Base-by-base conservation (phyloP, 2,888 invertebrate genomes). In the Schrankia costaestrigalis region DNA sequence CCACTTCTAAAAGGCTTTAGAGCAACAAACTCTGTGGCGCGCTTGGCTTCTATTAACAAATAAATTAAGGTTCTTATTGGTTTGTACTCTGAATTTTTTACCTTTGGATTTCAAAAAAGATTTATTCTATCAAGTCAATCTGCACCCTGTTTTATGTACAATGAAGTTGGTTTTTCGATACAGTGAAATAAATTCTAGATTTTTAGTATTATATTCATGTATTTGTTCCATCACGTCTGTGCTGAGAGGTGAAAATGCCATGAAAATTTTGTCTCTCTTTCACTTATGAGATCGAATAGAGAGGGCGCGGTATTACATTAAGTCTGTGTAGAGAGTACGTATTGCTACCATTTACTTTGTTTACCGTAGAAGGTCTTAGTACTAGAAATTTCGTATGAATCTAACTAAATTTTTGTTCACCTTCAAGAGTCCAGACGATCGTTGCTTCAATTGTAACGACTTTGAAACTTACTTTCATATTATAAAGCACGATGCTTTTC, bases 201-300 rank as follows among this genome's bases (percentile, higher is more conserved):
- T 84, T 73, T 79, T 73, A 78, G 76, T 78, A 80, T 81, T 78
- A 82, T 83, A 82, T 83, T 85, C 84, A 83, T 84, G 78, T 84
- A 76, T 84, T 83, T 84, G 79, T 80, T 79, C 73, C 73, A 81
- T 81, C 80, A 81, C 79, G 81, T 82, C 76, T 78, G 74, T 80
- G 71, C 71, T 63, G 75, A 70, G 71, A 76, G 77, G 83, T 84
- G 84, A 84, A 84, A 85, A 83, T 77, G 76, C 78, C 70, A 82
- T 80, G 78, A 81, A 82, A 81, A 73, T 63, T 66, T 63, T 56
- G 70, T 81, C 82, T 67, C 69, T 71, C 59, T 84, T 75, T 58
- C 58, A 57, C 71, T 56, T 70, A 71, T 59, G 56, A 56, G 56
- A 64, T 71, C 56, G 63, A 64, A 77, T 30, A 73, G 75, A 75